A percentile compares a stretch with the other conserved stretches of the same genome.
These are phyloP conservation scores for Melanotus villosus DNA, from an alignment of 2,888 invertebrate species.

Conservation along the genomic window DNA sequence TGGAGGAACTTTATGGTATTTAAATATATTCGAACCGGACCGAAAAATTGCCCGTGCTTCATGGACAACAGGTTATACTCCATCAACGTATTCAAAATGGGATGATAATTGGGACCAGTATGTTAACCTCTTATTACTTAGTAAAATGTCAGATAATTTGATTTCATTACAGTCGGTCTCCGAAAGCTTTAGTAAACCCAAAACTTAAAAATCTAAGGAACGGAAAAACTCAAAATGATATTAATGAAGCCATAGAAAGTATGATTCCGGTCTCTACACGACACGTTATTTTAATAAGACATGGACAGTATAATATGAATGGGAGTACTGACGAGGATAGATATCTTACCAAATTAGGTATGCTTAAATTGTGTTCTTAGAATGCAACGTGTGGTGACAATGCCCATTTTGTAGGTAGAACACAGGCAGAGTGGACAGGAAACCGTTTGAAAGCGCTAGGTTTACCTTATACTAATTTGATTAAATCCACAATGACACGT, in stretches of 20 bases:
- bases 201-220: constrained; percentile 66
- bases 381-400: neutral
- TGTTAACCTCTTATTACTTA: constrained; percentile 59
- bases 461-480: constrained; percentile 84
- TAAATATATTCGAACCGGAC: constrained; percentile 65
- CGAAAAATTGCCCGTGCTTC: constrained; percentile 73
- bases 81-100: constrained; percentile 79
- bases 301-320: constrained; percentile 92
- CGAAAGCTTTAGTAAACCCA: constrained; percentile 79
- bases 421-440: constrained; percentile 91
- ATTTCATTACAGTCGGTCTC: constrained; percentile 75
- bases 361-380: no score
- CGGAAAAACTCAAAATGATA: constrained; percentile 76
- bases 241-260: constrained; percentile 77
- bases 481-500: constrained; percentile 93
- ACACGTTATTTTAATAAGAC: constrained; percentile 92
- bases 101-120: constrained; percentile 92
- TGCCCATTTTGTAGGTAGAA: constrained; percentile 73
- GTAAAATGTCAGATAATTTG: neutral
- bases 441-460: constrained; percentile 82
- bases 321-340: constrained; percentile 82
- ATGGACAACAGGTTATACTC: constrained; percentile 79
- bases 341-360: constrained; percentile 85
- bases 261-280: constrained; percentile 76
- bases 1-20: constrained; percentile 77